Conservation (phyloP, 2,113 vertebrate species). For the Elgaria multicarinata region DNA sequence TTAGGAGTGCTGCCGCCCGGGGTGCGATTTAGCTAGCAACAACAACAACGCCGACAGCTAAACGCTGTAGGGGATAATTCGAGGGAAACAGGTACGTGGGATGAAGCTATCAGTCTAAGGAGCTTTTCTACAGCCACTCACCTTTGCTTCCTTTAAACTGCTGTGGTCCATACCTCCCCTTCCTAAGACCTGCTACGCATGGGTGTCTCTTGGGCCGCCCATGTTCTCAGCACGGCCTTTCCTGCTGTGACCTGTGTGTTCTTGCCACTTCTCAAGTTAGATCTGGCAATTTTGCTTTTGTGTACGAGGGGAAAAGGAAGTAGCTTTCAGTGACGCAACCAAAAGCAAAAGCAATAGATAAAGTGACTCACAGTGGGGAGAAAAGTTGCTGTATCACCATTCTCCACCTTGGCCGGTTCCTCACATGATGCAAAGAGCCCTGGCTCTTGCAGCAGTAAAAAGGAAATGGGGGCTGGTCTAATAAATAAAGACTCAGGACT, state of each 20-base stretch:
- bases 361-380: neutral
- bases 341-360: neutral
- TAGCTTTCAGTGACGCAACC: conserved; percentile 4
- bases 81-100: too few relatives aligned
- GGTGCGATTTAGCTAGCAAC: too few relatives aligned
- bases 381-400: neutral
- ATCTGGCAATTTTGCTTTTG: neutral
- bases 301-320: neutral
- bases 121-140: neutral
- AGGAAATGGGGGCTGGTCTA: neutral
- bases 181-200: neutral
- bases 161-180: neutral
- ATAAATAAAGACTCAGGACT: neutral
- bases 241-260: neutral
- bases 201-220: too few relatives aligned
- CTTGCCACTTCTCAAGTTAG: neutral
- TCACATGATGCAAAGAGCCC: neutral
- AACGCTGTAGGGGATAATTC: too few relatives aligned
- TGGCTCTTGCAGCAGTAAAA: neutral
- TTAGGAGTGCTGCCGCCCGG: too few relatives aligned
- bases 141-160: neutral
- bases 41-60: too few relatives aligned
- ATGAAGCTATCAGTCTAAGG: too few relatives aligned
- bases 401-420: neutral
- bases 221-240: neutral